Conservation (phyloP, 92 coral and sea anemone genomes). For the Epizoanthus stellaris region DNA sequence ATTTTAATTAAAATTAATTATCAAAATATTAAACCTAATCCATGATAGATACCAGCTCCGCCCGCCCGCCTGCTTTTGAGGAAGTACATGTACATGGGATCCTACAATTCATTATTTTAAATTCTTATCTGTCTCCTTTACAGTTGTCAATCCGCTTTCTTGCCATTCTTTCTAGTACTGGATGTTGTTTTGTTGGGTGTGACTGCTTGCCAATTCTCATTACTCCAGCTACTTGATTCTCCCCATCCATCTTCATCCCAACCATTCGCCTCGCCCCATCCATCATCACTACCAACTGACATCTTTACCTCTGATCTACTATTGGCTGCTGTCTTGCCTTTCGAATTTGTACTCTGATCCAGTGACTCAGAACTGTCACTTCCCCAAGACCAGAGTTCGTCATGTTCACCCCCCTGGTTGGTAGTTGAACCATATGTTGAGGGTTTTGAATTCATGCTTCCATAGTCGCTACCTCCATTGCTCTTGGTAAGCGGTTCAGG, state of each 20-base stretch:
- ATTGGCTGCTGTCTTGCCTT: conserved; percentile 11
- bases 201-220: conserved; percentile 80
- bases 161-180: conserved; percentile 64
- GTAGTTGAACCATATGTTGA: conserved; percentile 44
- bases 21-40: too few species aligned
- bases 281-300: conserved; percentile 48
- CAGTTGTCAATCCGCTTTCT: conserved; percentile 83
- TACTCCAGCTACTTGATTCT: conserved; percentile 86
- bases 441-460: conserved; percentile 72
- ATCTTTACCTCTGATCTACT: conserved; percentile 15
- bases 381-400: conserved; percentile 88
- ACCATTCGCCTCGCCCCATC: conserved; percentile 64
- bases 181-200: conserved; percentile 49
- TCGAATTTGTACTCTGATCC: conserved; percentile 42
- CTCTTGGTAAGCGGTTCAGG: conserved; percentile 55
- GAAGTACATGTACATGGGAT: neutral
- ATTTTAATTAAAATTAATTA: too few species aligned
- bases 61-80: too few species aligned
- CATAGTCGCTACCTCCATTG: conserved; percentile 67
- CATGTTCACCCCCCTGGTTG: conserved; percentile 51
- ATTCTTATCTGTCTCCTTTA: neutral
- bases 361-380: conserved; percentile 40
- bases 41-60: too few species aligned
- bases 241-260: conserved; percentile 97
- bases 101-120: neutral